Conservation (phyloP, 2,113 vertebrate genomes). For the Ascaphus truei region DNA sequence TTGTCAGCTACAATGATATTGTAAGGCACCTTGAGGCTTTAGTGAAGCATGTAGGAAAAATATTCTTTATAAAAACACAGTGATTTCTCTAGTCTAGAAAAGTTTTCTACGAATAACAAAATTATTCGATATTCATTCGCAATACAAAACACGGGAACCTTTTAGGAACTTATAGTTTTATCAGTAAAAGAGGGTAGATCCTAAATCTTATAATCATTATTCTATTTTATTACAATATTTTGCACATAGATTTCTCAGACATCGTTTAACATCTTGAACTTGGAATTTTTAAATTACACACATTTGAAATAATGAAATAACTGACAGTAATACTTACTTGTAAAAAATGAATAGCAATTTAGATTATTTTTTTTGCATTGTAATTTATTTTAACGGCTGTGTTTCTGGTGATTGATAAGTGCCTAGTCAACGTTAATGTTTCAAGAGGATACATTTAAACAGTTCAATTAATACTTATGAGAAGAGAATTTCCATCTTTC, state of each 20-base stretch:
- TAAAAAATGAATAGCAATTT: constrained; percentile 28
- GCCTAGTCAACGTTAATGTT: constrained; percentile 32
- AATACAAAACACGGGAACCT: not conserved
- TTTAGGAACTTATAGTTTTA: not conserved
- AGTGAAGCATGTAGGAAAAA: constrained; percentile 1
- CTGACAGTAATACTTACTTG: constrained; percentile 23
- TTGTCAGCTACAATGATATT: constrained; percentile 15
- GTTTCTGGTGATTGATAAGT: constrained; percentile 22
- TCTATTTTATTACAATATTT: constrained; percentile 1
- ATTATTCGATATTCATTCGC: not conserved
- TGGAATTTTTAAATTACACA: constrained; percentile 22
- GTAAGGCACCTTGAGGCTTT: constrained; percentile 18
- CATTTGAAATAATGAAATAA: constrained; percentile 25
- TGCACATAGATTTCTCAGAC: constrained; percentile 3
- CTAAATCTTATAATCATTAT: not conserved
- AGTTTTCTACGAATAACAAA: not conserved
- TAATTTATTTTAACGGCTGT: constrained; percentile 21
- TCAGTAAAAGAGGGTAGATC: not conserved
- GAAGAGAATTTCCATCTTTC: not conserved
- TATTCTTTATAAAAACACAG: not conserved
- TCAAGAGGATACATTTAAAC: constrained; percentile 24
- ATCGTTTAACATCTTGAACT: constrained; percentile 9
- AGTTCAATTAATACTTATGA: constrained; percentile 1
- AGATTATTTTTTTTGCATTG: constrained; percentile 11
- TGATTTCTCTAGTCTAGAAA: constrained; percentile 2